Conservation (phyloP, 2,797 vertebrate genomes). For the Monodelphis domestica region DNA sequence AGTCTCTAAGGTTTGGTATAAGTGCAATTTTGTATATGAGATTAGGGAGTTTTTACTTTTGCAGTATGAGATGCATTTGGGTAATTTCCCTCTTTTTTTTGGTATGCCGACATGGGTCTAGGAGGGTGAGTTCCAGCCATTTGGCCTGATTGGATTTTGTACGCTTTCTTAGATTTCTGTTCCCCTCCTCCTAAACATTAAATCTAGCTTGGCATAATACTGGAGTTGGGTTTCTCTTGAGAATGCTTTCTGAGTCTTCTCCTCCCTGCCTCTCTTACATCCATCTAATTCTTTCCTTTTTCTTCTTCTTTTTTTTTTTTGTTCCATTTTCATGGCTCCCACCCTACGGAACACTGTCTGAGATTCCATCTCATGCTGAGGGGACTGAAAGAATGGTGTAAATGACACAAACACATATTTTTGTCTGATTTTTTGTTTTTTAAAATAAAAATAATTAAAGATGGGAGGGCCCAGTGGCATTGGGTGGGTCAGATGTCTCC, state of each 20-base stretch:
- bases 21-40: constrained; percentile 26
- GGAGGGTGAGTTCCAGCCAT: constrained; percentile 35
- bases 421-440: background rate
- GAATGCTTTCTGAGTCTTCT: no score
- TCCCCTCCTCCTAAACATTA: background rate
- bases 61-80: constrained; percentile 22
- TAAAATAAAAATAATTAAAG: background rate
- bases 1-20: constrained; percentile 49
- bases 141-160: constrained; percentile 29
- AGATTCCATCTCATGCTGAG: background rate
- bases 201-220: background rate
- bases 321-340: background rate
- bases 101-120: constrained; percentile 22
- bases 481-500: background rate
- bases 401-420: background rate
- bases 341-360: background rate
- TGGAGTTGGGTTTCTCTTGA: background rate
- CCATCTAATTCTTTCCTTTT: no score
- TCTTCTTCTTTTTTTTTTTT: no score
- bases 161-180: constrained; percentile 9
- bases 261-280: rapidly evolving
- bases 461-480: background rate
- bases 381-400: background rate
- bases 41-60: constrained; percentile 45
- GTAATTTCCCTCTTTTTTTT: background rate